Evolutionary conservation across 2,888 invertebrate genomes (phyloP), one percentile per base, ranked within the genome.

Genomic region (Latrodectus hesperus): DNA sequence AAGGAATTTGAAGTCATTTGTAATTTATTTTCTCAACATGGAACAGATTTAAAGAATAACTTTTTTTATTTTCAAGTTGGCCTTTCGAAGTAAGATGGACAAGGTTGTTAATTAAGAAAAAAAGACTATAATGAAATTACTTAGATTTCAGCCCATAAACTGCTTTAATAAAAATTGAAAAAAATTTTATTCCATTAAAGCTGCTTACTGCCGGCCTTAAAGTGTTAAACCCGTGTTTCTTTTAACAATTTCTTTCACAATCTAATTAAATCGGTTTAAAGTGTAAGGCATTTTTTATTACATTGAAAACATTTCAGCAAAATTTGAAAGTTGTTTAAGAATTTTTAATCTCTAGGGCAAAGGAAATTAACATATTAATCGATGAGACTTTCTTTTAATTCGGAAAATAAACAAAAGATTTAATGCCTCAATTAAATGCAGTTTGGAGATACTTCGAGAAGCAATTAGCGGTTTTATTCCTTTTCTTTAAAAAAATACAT

Each of bases 211-310:
- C 5, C 10, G 60, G 60, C 60, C n/a, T 8, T 16, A 60, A 60
- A 60, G 60, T 60, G 14, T n/a, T 60, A 16, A 60, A 12, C 60
- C n/a, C n/a, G 60, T 60, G 14, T 60, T 60, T n/a, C 14, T 60
- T 6, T 60, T n/a, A 12, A 38, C 38, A 38, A 38, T 38, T 38
- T 38, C 38, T 38, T 65, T 76, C 76, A 65, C 64, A 76, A 76
- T 76, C 65, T 76, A 76, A 76, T 76, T 76, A 76, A 76, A 76
- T 76, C 14, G 49, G 49, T 9, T 64, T 49, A 64, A 65, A 76
- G 49, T 17, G 65, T 65, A 14, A 17, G 12, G 68, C 55, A 17
- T 76, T 65, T 65, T 76, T 17, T 14, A 65, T 76, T 38, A 5
- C 11, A 14, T 12, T 52, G 71, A 65, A 75, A 76, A 76, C 38